Base-by-base conservation (phyloP, 2,797 vertebrate species). In the Amazonetta brasiliensis region DNA sequence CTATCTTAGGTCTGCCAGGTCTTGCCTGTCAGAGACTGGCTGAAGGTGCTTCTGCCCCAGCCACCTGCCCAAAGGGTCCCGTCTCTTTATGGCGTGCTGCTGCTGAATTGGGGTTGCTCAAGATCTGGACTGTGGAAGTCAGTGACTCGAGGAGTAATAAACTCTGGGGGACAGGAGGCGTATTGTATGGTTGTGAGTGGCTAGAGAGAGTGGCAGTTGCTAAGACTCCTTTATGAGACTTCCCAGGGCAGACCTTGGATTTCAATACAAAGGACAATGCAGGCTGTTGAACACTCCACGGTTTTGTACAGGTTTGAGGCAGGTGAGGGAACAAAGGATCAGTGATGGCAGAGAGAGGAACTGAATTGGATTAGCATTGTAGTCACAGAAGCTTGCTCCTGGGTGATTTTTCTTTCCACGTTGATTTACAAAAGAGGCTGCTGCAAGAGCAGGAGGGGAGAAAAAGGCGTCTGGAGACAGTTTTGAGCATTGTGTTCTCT, bases 181-280 rank as follows among this genome's bases (percentile, higher is more conserved):
- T 43, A 90, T 95, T 95, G 90, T 95, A 13, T 28, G 87, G 83
- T 43, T 88, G 15, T 22, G 77, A 96, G 91, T 60, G 83, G 94
- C 46, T 84, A 9, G 26, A 84, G 91, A 87, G 94, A 90, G 74
- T 92, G 95, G 90, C 92, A 91, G 87, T 11, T 69, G 92, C 89
- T 81, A 28, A 30, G 88, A 63, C 87, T 96, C 83, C 89, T 94
- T 94, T 91, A 67, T 82, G 96, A 96, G 94, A n/a, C 92, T 92
- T 93, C 91, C 82, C 85, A 52, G 92, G 83, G 84, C 82, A 46
- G 62, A 0, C 63, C 6, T 31, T 74, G 75, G 76, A 41, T 87
- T 18, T 77, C 21, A 5, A 54, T 87, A 94, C 94, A 90, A 79
- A 94, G 95, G 71, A 96, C 95, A 94, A 95, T 84, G 90, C 85